Evolutionary conservation across 2,113 vertebrate species (phyloP).

Genomic region (Clarias macrocephalus): DNA sequence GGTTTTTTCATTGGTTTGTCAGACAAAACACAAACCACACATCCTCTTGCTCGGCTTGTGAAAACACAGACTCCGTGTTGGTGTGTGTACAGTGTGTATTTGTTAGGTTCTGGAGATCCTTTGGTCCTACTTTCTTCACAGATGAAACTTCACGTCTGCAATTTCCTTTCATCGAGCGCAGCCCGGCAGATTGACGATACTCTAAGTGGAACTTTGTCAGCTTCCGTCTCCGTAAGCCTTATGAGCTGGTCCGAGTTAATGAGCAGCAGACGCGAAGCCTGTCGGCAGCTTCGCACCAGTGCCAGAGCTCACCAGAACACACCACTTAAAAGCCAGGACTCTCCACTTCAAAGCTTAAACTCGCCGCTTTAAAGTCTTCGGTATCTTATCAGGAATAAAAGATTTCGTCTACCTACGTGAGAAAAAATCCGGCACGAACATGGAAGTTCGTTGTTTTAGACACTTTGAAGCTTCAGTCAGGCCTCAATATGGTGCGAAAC

Average conservation of each 20-base stretch:
- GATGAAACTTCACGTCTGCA: background rate
- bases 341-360: conserved; percentile 18
- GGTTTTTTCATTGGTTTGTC: conserved; percentile 7
- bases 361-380: conserved; percentile 31
- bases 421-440: background rate
- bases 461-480: background rate
- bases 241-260: conserved; percentile 36
- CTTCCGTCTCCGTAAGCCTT: background rate
- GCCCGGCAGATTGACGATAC: conserved; percentile 14
- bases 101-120: background rate
- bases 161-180: conserved; percentile 32
- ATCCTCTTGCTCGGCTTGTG: background rate
- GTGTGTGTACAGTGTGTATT: background rate
- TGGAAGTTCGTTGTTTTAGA: background rate
- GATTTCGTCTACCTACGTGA: background rate
- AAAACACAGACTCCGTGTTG: conserved; percentile 3
- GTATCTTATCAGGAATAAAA: conserved; percentile 1
- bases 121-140: background rate
- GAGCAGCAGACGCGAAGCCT: conserved; percentile 40
- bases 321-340: conserved; percentile 32
- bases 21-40: conserved; percentile 6
- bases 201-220: conserved; percentile 15
- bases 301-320: conserved; percentile 45
- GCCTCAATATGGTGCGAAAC: background rate
- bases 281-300: conserved; percentile 41